These are phyloP conservation scores for Nothoprocta perdicaria DNA, from an alignment of 2,113 vertebrate genomes.

Conservation along the genomic window DNA sequence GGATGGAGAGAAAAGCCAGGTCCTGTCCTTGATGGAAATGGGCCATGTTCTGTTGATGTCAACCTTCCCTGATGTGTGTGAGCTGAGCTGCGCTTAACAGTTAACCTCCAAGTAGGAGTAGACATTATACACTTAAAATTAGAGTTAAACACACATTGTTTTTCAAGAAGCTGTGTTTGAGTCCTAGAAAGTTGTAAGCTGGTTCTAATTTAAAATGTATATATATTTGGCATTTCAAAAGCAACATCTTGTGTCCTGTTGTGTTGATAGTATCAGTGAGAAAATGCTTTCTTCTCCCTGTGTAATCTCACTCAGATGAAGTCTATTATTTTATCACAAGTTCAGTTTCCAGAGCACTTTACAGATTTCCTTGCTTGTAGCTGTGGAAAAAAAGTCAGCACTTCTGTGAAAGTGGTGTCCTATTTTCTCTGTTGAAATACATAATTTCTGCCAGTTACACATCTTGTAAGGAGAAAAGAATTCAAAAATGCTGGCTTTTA, in stretches of 20 bases:
- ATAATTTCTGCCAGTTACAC: slow-evolving; percentile 6
- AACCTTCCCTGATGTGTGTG: background rate
- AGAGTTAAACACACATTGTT: background rate
- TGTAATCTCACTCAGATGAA: slow-evolving; percentile 5
- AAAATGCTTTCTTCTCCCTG: slow-evolving; percentile 25
- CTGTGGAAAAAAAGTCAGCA: background rate
- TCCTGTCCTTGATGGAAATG: background rate
- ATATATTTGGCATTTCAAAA: slow-evolving; percentile 23
- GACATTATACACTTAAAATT: background rate
- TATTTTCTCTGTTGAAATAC: slow-evolving; percentile 40
- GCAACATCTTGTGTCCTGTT: slow-evolving; percentile 24
- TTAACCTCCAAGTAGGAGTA: background rate
- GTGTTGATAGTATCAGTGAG: background rate
- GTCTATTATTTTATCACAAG: background rate
- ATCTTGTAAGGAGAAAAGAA: background rate
- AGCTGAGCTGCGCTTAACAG: background rate
- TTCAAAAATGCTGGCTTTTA: slow-evolving; percentile 11
- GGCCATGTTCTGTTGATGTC: background rate
- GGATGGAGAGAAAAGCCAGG: background rate
- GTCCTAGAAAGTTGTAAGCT: background rate
- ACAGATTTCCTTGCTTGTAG: background rate
- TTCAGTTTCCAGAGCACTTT: background rate
- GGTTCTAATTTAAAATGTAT: background rate
- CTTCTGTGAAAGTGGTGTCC: background rate
- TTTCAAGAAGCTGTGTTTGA: background rate